These are phyloP conservation scores for Falco punctatus DNA, from an alignment of 2,113 vertebrate genomes.

Conservation along the genomic window DNA sequence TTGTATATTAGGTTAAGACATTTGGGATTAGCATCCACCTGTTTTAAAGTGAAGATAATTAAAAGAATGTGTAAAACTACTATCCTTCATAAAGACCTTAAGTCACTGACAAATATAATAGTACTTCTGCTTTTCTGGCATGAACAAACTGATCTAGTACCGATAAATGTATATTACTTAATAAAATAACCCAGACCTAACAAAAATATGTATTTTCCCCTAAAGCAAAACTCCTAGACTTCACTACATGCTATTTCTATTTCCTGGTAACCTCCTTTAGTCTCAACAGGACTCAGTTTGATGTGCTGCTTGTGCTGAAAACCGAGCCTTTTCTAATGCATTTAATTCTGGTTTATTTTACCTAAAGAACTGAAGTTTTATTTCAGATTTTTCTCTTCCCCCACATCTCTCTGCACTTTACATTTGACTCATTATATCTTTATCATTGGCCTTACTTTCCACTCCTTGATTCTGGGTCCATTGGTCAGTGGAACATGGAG, in stretches of 20 bases:
- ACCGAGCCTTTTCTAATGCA: neutral
- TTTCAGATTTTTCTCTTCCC: slow-evolving; percentile 30
- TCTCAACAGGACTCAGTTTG: neutral
- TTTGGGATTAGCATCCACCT: neutral
- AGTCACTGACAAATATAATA: neutral
- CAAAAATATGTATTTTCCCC: neutral
- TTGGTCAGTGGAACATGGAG: neutral
- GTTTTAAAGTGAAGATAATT: neutral
- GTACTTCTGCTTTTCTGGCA: neutral
- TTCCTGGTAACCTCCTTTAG: slow-evolving; percentile 5
- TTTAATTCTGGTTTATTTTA: slow-evolving; percentile 45
- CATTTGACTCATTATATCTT: slow-evolving; percentile 29
- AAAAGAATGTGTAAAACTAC: neutral
- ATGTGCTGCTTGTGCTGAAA: neutral
- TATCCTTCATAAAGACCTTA: neutral
- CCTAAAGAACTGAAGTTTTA: slow-evolving; percentile 26
- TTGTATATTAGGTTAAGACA: neutral
- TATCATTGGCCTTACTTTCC: slow-evolving; percentile 18
- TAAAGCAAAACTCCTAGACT: slow-evolving; percentile 26
- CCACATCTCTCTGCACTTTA: neutral
- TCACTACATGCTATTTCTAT: neutral
- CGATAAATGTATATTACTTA: neutral
- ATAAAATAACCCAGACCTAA: neutral
- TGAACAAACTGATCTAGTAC: neutral
- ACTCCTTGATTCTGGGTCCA: neutral